Base-by-base conservation (phyloP, 2,888 invertebrate species). In the Proisotoma minuta region DNA sequence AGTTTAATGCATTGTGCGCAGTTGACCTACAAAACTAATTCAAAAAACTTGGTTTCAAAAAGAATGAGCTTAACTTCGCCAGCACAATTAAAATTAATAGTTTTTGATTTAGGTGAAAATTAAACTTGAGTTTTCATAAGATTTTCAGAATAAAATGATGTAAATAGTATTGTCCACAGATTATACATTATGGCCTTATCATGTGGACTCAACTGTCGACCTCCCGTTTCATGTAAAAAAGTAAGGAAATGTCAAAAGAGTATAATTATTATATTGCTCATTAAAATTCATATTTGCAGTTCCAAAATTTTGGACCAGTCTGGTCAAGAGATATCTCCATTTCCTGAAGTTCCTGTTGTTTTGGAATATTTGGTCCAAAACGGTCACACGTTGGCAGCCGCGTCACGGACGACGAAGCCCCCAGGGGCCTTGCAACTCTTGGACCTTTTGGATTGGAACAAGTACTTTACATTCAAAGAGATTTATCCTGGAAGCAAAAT, bases 171-270 rank as follows among this genome's bases (percentile, higher is more conserved):
- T 50, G 57, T 53, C 77, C 79, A 65, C 77, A 86, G 86, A 87
- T 81, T 85, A 84, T 73, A 87, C 87, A 0, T 76, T 87, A 52
- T 87, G 87, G 87, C 87, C 87, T 27, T 87, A 86, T 77, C 86
- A 85, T 84, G 84, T 86, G 27, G 87, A 87, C 73, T 85, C 85
- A 3, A 84, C 86, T 76, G 84, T 86, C 18, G 79, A 78, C 61
- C 84, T 84, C 48, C 87, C 87, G 47, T 86, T 87, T 75, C 76
- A 69, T 61, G 81, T 79, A 76, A 76, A 74, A 54, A 63, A 74
- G 77, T 76, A 74, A 74, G 73, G 5, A 3, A n/a, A n/a, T n/a
- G n/a, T n/a, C n/a, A n/a, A n/a, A n/a, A n/a, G n/a, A n/a, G n/a
- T n/a, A n/a, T n/a, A n/a, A 57, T n/a, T n/a, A n/a, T n/a, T n/a